These are phyloP conservation scores for Papilio glaucus DNA, from an alignment of 1,140 invertebrate genomes.

Conservation along the genomic window DNA sequence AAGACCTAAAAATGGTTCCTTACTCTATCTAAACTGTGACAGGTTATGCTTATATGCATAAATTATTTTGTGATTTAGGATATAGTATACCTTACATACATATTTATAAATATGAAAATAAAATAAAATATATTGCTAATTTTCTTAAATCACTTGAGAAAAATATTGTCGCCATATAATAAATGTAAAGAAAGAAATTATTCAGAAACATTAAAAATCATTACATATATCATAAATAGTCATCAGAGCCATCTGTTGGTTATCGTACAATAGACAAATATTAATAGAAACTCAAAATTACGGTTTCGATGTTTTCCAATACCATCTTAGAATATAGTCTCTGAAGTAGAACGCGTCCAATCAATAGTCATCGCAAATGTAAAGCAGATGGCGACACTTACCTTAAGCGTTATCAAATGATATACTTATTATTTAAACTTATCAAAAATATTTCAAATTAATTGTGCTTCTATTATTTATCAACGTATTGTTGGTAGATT, in stretches of 20 bases:
- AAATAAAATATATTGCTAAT: too few species aligned
- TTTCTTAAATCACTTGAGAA: too few species aligned
- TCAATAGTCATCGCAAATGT: conserved; percentile 55
- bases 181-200: background rate
- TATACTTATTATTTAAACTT: conserved; percentile 35
- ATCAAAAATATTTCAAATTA: background rate
- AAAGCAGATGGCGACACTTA: conserved; percentile 62
- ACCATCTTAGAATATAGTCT: conserved; percentile 39
- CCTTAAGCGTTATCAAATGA: conserved; percentile 44
- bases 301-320: conserved; percentile 56
- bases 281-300: conserved; percentile 57
- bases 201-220: background rate
- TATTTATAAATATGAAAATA: too few species aligned
- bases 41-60: too few species aligned
- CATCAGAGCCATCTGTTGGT: conserved; percentile 72
- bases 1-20: too few species aligned
- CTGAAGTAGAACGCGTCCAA: conserved; percentile 58
- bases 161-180: too few species aligned
- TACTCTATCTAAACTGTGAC: too few species aligned
- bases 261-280: conserved; percentile 57
- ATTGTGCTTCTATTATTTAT: background rate
- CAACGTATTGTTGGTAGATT: background rate
- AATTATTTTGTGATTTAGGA: too few species aligned
- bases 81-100: too few species aligned
- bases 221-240: conserved; percentile 26